Conservation (phyloP, 2,113 vertebrate species). For the Zingel zingel region DNA sequence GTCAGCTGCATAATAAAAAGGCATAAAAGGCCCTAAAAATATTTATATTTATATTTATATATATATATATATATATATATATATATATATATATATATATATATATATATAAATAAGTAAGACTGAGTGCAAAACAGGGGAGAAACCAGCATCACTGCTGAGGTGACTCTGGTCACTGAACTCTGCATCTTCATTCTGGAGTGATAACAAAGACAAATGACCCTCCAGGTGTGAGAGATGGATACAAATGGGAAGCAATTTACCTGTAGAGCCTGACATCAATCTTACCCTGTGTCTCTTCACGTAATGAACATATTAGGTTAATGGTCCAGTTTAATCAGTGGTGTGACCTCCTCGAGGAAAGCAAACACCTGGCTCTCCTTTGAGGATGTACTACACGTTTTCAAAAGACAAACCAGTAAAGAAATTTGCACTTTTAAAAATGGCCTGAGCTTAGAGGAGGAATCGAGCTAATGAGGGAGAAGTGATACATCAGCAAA, state of each 20-base stretch:
- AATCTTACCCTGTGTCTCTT: conserved; percentile 42
- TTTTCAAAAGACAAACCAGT: neutral
- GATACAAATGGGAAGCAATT: conserved; percentile 51
- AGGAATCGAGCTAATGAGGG: conserved; percentile 32
- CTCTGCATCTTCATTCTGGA: conserved; percentile 35
- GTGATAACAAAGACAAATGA: conserved; percentile 27
- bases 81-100: too few relatives aligned
- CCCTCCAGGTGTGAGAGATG: conserved; percentile 27
- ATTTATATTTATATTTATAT: too few relatives aligned
- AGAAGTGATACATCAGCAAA: conserved; percentile 41
- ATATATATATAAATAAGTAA: neutral
- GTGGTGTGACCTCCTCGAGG: conserved; percentile 41
- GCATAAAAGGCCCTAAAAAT: neutral
- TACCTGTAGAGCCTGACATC: conserved; percentile 45
- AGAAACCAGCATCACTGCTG: neutral
- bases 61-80: neutral
- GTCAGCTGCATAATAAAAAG: neutral
- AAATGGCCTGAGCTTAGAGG: neutral
- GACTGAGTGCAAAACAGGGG: neutral
- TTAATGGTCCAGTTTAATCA: conserved; percentile 55
- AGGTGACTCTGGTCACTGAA: neutral
- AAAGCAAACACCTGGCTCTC: conserved; percentile 49
- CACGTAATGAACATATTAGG: conserved; percentile 54
- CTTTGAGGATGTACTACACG: neutral
- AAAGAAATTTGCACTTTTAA: conserved; percentile 19